Evolutionary conservation across 2,888 invertebrate genomes (phyloP).

Genomic region (Melitaea athalia): DNA sequence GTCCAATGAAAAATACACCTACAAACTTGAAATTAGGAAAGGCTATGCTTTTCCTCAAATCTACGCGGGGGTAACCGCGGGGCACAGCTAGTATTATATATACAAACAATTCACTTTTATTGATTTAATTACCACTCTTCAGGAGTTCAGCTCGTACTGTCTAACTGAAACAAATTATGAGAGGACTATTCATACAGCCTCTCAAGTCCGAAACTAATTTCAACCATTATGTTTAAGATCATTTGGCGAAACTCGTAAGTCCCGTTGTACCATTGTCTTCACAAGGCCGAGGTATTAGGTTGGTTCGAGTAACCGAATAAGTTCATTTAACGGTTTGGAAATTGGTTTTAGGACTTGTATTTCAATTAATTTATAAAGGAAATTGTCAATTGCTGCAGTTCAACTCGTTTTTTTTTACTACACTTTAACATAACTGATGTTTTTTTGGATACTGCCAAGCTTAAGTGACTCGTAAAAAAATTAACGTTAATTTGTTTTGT

Average conservation of each 20-base stretch:
- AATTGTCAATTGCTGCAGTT: too few species aligned
- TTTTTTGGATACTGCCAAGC: too few species aligned
- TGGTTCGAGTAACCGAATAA: neutral
- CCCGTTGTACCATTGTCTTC: constrained; percentile 8
- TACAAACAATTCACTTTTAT: too few species aligned
- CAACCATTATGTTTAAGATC: constrained; percentile 6
- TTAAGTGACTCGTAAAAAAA: too few species aligned
- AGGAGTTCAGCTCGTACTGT: neutral
- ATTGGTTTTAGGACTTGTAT: neutral
- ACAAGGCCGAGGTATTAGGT: neutral
- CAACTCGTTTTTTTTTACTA: too few species aligned
- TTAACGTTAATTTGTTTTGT: too few species aligned
- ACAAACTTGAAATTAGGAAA: too few species aligned
- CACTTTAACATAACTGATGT: too few species aligned
- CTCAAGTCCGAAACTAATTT: neutral
- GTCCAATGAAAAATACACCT: too few species aligned
- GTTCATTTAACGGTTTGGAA: neutral
- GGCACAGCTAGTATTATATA: too few species aligned
- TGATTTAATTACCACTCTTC: neutral
- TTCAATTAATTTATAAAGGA: neutral
- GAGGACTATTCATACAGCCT: neutral
- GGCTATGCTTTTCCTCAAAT: too few species aligned
- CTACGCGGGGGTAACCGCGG: too few species aligned
- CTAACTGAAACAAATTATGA: constrained; percentile 2
- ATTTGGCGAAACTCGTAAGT: constrained; percentile 10